Conservation (phyloP, 2,888 invertebrate species). For the Drosophila subquinaria region DNA sequence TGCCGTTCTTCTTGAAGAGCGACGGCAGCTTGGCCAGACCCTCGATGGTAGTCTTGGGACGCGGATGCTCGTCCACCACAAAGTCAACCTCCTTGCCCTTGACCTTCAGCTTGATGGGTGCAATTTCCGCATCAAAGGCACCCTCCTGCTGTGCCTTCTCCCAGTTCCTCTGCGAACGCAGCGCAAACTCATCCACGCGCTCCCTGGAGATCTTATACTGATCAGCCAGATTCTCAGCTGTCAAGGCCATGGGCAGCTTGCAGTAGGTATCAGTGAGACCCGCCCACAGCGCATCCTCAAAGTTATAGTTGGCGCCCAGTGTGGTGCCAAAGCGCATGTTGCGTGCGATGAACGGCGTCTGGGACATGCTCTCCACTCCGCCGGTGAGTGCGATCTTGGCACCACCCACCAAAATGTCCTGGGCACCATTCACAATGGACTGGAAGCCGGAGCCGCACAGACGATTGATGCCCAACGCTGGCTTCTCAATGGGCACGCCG, state of each 20-base stretch:
- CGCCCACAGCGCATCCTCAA: conserved; percentile 96
- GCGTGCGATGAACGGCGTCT: conserved; percentile 94
- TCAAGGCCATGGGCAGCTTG: conserved; percentile 97
- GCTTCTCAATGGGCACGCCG: conserved; percentile 94
- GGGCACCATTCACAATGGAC: conserved; percentile 94
- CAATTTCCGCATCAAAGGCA: conserved; percentile 95
- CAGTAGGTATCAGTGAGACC: conserved; percentile 95
- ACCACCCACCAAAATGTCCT: conserved; percentile 95
- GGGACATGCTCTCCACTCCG: conserved; percentile 98
- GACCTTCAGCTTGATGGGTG: conserved; percentile 92
- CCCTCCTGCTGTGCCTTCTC: conserved; percentile 95
- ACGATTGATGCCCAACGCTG: conserved; percentile 95
- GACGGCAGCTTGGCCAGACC: conserved; percentile 93
- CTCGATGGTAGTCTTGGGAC: conserved; percentile 94
- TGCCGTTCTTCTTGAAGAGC: conserved; percentile 97
- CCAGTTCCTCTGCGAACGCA: conserved; percentile 95
- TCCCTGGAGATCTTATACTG: conserved; percentile 92
- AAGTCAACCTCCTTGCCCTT: conserved; percentile 93
- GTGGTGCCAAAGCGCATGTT: conserved; percentile 95
- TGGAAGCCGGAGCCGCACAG: conserved; percentile 99
- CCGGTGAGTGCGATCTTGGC: conserved; percentile 95
- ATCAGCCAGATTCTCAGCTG: conserved; percentile 96
- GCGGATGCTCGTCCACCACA: conserved; percentile 91
- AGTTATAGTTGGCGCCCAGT: conserved; percentile 90
- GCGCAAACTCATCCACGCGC: conserved; percentile 94